Evolutionary conservation across 2,888 invertebrate species (phyloP).

Genomic region (Meteorus colon): DNA sequence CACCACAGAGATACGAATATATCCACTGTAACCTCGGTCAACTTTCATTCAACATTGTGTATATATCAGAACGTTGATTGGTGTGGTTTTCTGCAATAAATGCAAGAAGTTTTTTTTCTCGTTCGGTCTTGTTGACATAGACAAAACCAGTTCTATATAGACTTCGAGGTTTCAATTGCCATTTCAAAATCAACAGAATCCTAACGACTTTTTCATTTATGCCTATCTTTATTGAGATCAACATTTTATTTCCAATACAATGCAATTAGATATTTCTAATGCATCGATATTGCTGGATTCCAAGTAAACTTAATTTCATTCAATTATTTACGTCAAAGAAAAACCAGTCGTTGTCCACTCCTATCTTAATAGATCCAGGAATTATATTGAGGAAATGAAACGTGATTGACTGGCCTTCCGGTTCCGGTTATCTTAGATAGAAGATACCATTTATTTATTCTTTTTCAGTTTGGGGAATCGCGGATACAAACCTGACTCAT

Average conservation of each 20-base stretch:
- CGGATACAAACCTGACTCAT: constrained; percentile 48
- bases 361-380: constrained; percentile 1
- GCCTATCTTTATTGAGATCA: neutral
- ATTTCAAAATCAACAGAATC: constrained; percentile 7
- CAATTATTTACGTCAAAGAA: neutral
- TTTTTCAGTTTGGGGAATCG: constrained; percentile 15
- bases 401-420: neutral
- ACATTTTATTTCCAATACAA: constrained; percentile 17
- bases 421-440: constrained; percentile 8
- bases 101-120: constrained; percentile 21
- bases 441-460: neutral
- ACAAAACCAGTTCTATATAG: constrained; percentile 32
- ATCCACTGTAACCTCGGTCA: constrained; percentile 33
- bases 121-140: constrained; percentile 3
- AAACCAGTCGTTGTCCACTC: neutral
- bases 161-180: constrained; percentile 20
- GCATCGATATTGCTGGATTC: neutral
- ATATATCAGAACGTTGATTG: constrained; percentile 46
- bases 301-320: neutral
- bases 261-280: neutral
- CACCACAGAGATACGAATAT: neutral
- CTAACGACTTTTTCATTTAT: constrained; percentile 23
- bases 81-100: constrained; percentile 46
- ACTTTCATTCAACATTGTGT: constrained; percentile 59
- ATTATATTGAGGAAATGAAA: constrained; percentile 8